Evolutionary conservation across 2,888 invertebrate genomes (phyloP), one percentile per base, ranked within the genome.

Genomic region (Cartodere bifasciata): DNA sequence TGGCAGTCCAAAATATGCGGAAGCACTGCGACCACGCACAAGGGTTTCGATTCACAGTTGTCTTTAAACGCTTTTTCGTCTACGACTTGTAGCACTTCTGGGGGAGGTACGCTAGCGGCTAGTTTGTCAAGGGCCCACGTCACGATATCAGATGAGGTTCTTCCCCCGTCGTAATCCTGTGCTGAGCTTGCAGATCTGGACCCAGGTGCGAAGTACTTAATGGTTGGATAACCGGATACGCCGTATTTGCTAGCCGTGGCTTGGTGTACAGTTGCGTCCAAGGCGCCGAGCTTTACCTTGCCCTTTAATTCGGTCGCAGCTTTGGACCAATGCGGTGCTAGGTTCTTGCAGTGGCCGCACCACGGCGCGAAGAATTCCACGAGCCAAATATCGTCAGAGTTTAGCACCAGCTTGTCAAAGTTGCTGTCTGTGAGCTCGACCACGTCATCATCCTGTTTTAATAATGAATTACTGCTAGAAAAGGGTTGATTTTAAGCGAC

Each of bases 311-410:
- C 83, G 28, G 78, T 67, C 11, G 98, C 97, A 2, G 98, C 98
- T 52, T 82, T 76, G 7, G 84, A 85, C 95, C 95, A 98, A 42
- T 94, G 86, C 0, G 97, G 97, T 31, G 85, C 95, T 31, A 98
- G 66, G 55, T 82, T 91, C 65, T 97, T 95, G 64, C 94, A 94
- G 60, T 94, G 92, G 4, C 92, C 91, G 58, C 92, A 94, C 85
- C 92, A 92, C 0, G 88, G 88, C 4, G 97, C 97, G 61, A 77
- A 97, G 70, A 98, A 97, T 62, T 97, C 95, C 2, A 99, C 91
- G 44, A 98, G 63, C 94, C 95, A 97, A 59, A 92, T 71, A 52
- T 97, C 95, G 10, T 95, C 87, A 27, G 91, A 91, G 45, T 87
- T 71, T 44, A 95, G 57, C 10, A 99, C 95, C 31, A 82, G 60